Percentiles rank a stretch among this genome's conserved stretches.
phyloP scores from a whole-genome alignment of 1,140 invertebrate genomes.

The Drosophila prosaltans region DNA sequence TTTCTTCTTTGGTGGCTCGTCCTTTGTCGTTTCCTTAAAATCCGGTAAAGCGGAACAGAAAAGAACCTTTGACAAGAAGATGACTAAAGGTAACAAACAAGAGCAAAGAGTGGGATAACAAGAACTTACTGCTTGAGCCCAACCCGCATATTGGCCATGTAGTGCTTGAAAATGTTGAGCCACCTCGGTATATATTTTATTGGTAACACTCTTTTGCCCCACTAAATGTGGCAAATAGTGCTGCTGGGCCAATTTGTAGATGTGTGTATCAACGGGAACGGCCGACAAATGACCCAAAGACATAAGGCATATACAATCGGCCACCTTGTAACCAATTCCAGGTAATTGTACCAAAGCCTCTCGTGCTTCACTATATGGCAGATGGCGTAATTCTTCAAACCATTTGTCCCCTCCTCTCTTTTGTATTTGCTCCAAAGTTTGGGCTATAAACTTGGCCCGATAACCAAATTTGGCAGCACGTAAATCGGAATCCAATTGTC shows the following conservation, averaged over 20 bases:
- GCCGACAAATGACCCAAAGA: conserved; percentile 94
- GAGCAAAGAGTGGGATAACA: background rate
- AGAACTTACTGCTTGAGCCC: conserved; percentile 95
- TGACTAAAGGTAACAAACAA: too few relatives aligned
- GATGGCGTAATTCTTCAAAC: conserved; percentile 87
- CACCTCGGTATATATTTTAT: conserved; percentile 93
- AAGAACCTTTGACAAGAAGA: conserved; percentile 85
- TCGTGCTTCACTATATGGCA: conserved; percentile 90
- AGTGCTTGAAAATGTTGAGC: conserved; percentile 90
- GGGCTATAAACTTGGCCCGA: conserved; percentile 92
- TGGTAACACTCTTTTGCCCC: conserved; percentile 91
- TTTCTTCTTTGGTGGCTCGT: conserved; percentile 3
- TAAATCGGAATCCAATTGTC: conserved; percentile 88
- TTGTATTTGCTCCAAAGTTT: conserved; percentile 88
- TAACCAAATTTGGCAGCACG: conserved; percentile 95
- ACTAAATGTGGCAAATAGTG: conserved; percentile 92
- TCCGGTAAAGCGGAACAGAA: conserved; percentile 85
- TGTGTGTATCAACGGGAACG: conserved; percentile 98
- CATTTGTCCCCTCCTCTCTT: conserved; percentile 88
- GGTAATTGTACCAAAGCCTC: conserved; percentile 89
- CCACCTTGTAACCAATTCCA: conserved; percentile 96
- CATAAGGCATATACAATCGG: conserved; percentile 99
- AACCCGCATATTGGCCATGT: conserved; percentile 95
- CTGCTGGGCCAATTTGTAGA: conserved; percentile 94
- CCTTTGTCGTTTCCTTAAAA: background rate